Evolutionary conservation across 2,888 invertebrate species (phyloP), one percentile per base, ranked within the genome.

Genomic region (Andrena bicolor): DNA sequence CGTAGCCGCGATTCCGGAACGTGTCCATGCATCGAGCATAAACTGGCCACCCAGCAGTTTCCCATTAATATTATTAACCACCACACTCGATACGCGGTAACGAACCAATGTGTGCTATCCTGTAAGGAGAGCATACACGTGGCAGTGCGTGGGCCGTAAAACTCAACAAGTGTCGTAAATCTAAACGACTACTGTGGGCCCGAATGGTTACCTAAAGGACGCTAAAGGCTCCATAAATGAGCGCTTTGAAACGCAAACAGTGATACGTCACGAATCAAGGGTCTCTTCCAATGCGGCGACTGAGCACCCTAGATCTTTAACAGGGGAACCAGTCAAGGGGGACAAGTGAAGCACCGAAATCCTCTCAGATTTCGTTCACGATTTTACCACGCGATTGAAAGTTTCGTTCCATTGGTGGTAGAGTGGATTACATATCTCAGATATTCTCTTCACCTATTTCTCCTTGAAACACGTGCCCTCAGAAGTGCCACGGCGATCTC

Each of bases 41-140:
- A 68, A 41, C 41, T 7, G 35, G 13, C 58, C 73, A n/a, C 4
- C 4, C 23, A 23, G 48, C 6, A 53, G 58, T 60, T 60, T 23
- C 56, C 53, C 60, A 61, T 78, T 74, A 74, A 74, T 49, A 63
- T 77, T 48, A 63, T 71, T 72, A 71, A 80, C 20, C 48, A 30
- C 13, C 16, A 41, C 5, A 51, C 20, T 65, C 51, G 53, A 73
- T 69, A n/a, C 58, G 23, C 23, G 30, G n/a, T 58, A 71, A 77
- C 69, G 53, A 60, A 60, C 16, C 30, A n/a, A 69, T 51, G 48
- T 6, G 30, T 10, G 5, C n/a, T 20, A 10, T 13, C 56, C 26
- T 48, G 53, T 74, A 53, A 74, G 74, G 53, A 8, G 30, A 5
- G 56, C 64, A 16, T 13, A 56, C 6, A 41, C 23, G 20, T 16